Base-by-base conservation (phyloP, 1,140 invertebrate species). In the Cheumatopsyche charites region DNA sequence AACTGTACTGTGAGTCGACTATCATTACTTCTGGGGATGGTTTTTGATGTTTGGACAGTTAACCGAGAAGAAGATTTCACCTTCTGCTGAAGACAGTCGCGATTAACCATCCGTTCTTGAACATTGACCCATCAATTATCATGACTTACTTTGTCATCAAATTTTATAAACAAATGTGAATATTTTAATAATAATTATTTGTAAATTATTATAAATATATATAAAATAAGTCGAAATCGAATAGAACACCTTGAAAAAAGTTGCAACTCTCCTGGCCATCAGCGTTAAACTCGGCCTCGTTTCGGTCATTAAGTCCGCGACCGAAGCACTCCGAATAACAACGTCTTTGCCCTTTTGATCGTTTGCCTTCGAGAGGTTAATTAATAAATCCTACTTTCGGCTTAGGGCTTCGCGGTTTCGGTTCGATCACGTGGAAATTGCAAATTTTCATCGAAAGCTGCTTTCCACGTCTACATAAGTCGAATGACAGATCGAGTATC, bases 401-500 rank as follows among this genome's bases (percentile, higher is more conserved):
- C 9, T 36, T 36, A 36, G 29, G 29, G 29, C 29, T 3, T 36
- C 29, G 29, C 29, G 29, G 29, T 36, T 36, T n/a, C 3, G 9
- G 29, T 9, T 36, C 29, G 29, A 36, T 36, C 29, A 9, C 29
- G 29, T 36, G 29, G 29, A 36, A 36, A 36, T 36, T 36, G 29
- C 9, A 36, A 36, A 36, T 36, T 36, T 49, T 49, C 45, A 3
- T 3, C 45, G 17, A 49, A n/a, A n/a, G n/a, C 29, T 9, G 29
- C 29, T 36, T 36, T 36, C 29, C 29, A 36, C 29, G 29, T 3
- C 29, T 4, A n/a, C n/a, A n/a, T n/a, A 47, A 45, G 42, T 66
- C 21, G 12, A 25, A 29, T 66, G 63, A 66, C 36, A 49, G 63
- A 66, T 66, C 63, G 63, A 21, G 42, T 49, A 15, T 66, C 63